phyloP scores from a whole-genome alignment of 2,888 invertebrate genomes.

The Diplolepis rosae region DNA sequence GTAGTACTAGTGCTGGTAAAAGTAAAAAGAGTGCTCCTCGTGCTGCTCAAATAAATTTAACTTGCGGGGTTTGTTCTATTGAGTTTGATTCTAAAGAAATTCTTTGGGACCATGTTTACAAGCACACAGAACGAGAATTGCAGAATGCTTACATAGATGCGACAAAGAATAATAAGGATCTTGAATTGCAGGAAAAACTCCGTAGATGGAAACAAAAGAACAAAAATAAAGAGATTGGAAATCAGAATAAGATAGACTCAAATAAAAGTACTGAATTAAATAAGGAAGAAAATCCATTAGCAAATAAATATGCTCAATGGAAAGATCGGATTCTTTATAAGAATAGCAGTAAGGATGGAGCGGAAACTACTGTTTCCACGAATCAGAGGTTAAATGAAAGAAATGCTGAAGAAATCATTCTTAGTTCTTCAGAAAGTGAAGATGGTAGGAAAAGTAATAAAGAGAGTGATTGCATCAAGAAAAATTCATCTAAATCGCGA shows the following conservation, averaged over 20 bases:
- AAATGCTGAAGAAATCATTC: not conserved
- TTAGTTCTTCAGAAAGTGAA: not conserved
- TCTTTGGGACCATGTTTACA: slow-evolving; percentile 59
- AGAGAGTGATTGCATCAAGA: not conserved
- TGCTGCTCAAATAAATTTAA: not conserved
- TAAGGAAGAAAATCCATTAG: not conserved
- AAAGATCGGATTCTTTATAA: slow-evolving; percentile 16
- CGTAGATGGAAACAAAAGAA: not conserved
- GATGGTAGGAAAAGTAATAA: not conserved
- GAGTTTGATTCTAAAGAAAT: slow-evolving; percentile 49
- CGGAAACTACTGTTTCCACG: not conserved
- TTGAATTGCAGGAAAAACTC: slow-evolving; percentile 7
- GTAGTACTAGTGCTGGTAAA: not conserved
- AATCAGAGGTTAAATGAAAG: not conserved
- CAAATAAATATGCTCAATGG: slow-evolving; percentile 4
- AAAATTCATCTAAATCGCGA: not conserved
- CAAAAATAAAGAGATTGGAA: not conserved
- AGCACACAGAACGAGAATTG: slow-evolving; percentile 59
- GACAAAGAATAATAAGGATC: slow-evolving; percentile 38
- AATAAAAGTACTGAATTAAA: not conserved
- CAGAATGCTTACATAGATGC: slow-evolving; percentile 53
- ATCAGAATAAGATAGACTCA: not conserved
- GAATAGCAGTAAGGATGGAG: not conserved
- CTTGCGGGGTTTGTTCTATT: slow-evolving; percentile 58
- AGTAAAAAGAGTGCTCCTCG: not conserved